Conservation (phyloP, 2,888 invertebrate species). For the Disparrhopalites patrizii region DNA sequence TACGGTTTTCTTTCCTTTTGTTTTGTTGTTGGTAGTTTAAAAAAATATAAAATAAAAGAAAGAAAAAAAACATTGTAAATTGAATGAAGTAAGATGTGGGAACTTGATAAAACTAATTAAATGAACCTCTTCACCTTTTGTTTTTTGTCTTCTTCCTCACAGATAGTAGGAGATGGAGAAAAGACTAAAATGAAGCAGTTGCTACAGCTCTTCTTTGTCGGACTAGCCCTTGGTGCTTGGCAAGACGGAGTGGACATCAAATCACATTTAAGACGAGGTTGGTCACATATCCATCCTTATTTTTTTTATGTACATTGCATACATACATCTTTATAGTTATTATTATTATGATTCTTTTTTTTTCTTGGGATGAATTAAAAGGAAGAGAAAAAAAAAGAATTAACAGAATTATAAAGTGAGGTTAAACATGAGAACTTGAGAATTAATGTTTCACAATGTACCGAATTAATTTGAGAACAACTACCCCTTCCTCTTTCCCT, state of each 20-base stretch:
- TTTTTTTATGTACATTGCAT: conserved; percentile 9
- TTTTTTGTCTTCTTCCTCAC: neutral
- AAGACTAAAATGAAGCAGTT: conserved; percentile 26
- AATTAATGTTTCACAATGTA: no score
- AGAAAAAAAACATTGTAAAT: conserved; percentile 9
- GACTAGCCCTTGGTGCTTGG: conserved; percentile 39
- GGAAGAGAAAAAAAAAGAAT: no score
- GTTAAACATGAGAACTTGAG: no score
- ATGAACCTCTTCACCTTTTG: conserved; percentile 14
- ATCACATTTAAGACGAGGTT: conserved; percentile 38
- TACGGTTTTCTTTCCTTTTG: conserved; percentile 11
- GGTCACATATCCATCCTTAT: conserved; percentile 8
- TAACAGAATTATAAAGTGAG: neutral
- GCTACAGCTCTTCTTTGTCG: conserved; percentile 30
- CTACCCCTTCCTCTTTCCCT: no score
- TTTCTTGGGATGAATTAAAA: no score
- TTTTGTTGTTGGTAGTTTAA: neutral
- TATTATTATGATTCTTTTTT: neutral
- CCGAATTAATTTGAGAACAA: no score
- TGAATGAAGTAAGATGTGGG: conserved; percentile 10
- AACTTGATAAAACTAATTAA: conserved; percentile 23
- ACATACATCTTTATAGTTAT: neutral
- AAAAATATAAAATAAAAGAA: neutral
- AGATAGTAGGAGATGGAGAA: conserved; percentile 6
- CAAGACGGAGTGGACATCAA: conserved; percentile 41